These are phyloP conservation scores for Lasius fuliginosus DNA, from an alignment of 2,888 invertebrate genomes.

Conservation along the genomic window DNA sequence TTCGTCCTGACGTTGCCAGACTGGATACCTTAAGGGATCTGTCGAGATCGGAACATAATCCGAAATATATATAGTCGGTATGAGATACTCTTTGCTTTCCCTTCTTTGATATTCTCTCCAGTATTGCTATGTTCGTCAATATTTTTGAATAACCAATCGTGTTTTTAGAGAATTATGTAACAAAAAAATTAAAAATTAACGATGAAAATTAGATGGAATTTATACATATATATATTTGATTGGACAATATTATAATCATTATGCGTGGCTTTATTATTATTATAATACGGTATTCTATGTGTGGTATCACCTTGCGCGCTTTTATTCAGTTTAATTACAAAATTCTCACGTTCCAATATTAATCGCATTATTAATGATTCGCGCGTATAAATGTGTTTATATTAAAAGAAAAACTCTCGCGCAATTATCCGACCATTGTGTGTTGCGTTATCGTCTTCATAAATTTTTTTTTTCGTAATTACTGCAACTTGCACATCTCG, in stretches of 20 bases:
- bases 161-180: constrained; percentile 5
- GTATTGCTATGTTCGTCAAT: background rate
- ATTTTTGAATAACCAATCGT: background rate
- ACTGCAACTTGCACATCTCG: constrained; percentile 13
- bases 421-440: constrained; percentile 19
- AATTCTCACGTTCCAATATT: constrained; percentile 40
- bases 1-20: constrained; percentile 61
- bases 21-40: constrained; percentile 63
- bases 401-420: constrained; percentile 18
- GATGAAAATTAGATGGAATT: constrained; percentile 2
- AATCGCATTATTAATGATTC: constrained; percentile 39
- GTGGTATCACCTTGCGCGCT: background rate
- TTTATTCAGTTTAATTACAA: constrained; percentile 6
- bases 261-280: constrained; percentile 4
- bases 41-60: constrained; percentile 35
- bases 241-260: background rate
- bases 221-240: background rate
- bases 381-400: constrained; percentile 18
- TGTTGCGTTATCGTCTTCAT: constrained; percentile 1
- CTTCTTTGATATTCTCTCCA: background rate
- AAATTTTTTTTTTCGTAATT: constrained; percentile 35
- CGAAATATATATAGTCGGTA: background rate
- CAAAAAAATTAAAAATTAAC: background rate
- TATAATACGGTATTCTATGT: background rate
- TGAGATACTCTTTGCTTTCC: background rate